Evolutionary conservation across 2,888 invertebrate genomes (phyloP).

Genomic region (Ferrisia virgata): DNA sequence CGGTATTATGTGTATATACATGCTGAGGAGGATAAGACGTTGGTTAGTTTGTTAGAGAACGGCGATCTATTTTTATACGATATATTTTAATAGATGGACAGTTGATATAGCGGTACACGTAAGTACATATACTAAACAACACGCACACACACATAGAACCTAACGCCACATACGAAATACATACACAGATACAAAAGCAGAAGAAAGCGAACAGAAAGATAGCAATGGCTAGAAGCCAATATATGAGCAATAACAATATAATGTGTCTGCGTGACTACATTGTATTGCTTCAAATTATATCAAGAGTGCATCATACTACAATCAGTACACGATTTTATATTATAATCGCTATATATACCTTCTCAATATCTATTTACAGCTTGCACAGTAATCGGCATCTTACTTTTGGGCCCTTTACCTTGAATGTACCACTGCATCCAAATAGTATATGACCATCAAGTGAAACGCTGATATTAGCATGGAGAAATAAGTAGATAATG

Average conservation of each 20-base stretch:
- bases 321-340: not conserved
- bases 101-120: not conserved
- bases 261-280: constrained; percentile 28
- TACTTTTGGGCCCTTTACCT: too few species aligned
- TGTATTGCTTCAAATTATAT: not conserved
- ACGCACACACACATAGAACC: too few species aligned
- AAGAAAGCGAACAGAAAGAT: not conserved
- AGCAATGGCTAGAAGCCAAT: constrained; percentile 31
- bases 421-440: too few species aligned
- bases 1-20: not conserved
- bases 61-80: constrained; percentile 31
- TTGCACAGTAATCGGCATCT: too few species aligned
- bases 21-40: not conserved
- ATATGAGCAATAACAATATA: constrained; percentile 38
- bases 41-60: too few species aligned
- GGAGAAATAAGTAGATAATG: too few species aligned
- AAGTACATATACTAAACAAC: too few species aligned
- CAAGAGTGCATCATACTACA: not conserved
- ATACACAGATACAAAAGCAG: not conserved
- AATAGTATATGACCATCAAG: too few species aligned
- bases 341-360: too few species aligned
- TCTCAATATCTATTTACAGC: too few species aligned
- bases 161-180: too few species aligned
- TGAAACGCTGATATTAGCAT: too few species aligned
- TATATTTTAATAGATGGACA: constrained; percentile 39